Base-by-base conservation (phyloP, 2,797 vertebrate genomes). In the Sebastes baramenuke region DNA sequence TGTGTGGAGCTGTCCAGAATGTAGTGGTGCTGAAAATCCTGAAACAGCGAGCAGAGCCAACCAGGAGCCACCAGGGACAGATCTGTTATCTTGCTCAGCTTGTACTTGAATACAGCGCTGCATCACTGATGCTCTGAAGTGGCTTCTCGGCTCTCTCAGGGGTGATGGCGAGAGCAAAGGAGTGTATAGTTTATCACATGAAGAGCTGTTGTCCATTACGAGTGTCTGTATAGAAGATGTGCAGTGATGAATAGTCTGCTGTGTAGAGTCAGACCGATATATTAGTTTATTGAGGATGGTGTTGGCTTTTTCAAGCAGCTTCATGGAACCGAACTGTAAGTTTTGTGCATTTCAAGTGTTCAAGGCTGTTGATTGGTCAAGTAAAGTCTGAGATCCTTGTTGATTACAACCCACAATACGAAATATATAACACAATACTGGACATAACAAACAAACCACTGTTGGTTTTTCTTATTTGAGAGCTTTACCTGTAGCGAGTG, bases 11-110 rank as follows among this genome's bases (percentile, higher is more conserved):
- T 89, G 88, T 94, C 88, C 84, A 80, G 46, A 67, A 38, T 13
- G 72, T 71, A 65, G 88, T 77, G 88, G 84, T 87, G 87, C 89
- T 92, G 89, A 88, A 88, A 90, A 84, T 85, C 90, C 84, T 74
- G 79, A 62, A 86, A 59, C 59, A 4, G 69, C 59, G 0, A 8
- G 22, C 75, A 87, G 83, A 83, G 79, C 88, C 89, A 58, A 79
- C 68, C 60, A 22, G 64, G 58, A 32, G 72, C 84, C 90, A 79
- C 85, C 12, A 22, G 85, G 84, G 91, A 89, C 81, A 69, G 75
- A 87, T 89, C 67, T 88, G 83, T 84, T 87, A 83, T 89, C 79
- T 79, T 25, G 46, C 77, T 84, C 82, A 25, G 79, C 32, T 67
- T 34, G 62, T 71, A 60, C 62, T 78, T 54, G 67, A 72, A 74